Percentiles rank a stretch among this genome's conserved stretches.
phyloP scores from a whole-genome alignment of 1,140 invertebrate species.

The Calephelis nemesis region DNA sequence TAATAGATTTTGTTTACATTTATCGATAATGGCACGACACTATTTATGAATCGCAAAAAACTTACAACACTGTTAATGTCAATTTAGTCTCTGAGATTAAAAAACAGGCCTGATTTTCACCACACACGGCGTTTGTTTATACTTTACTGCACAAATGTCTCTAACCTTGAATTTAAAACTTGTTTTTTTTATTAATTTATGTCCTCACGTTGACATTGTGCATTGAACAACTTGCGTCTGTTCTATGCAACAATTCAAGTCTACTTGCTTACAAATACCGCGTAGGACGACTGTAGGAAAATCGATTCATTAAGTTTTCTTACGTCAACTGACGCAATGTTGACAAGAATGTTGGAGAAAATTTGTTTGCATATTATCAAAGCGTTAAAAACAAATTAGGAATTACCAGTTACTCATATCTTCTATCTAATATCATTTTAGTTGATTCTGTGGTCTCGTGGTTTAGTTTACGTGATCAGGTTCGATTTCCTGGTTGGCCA shows the following conservation, averaged over 20 bases:
- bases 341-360: slow-evolving; percentile 14
- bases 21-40: too few species aligned
- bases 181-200: slow-evolving; percentile 4
- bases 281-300: slow-evolving; percentile 36
- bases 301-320: slow-evolving; percentile 37
- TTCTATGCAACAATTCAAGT: slow-evolving; percentile 30
- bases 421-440: too few species aligned
- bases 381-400: too few species aligned
- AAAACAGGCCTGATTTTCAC: background rate
- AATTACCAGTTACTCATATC: too few species aligned
- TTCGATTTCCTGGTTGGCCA: too few species aligned
- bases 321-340: slow-evolving; percentile 34
- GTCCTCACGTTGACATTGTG: slow-evolving; percentile 6
- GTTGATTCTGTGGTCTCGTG: too few species aligned
- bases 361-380: background rate
- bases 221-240: slow-evolving; percentile 20
- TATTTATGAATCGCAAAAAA: too few species aligned
- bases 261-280: slow-evolving; percentile 30
- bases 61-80: too few species aligned
- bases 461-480: too few species aligned
- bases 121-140: background rate
- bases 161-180: slow-evolving; percentile 12
- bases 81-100: too few species aligned
- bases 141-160: background rate
- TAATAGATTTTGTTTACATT: too few species aligned